These are phyloP conservation scores for Julus scandinavius DNA, from an alignment of 2,888 invertebrate species.

Conservation along the genomic window DNA sequence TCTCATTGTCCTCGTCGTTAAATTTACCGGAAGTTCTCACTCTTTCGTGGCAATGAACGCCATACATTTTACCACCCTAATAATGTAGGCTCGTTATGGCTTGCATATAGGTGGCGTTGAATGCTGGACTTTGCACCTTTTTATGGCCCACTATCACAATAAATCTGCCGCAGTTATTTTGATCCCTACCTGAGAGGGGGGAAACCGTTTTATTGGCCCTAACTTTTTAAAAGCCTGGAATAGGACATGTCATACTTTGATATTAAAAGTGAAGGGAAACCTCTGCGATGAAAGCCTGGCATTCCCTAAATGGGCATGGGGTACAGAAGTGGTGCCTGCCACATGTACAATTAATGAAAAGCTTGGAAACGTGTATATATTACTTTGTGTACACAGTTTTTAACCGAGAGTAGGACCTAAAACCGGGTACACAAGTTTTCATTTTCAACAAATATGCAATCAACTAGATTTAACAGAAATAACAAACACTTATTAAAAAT, in stretches of 20 bases:
- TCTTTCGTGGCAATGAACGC: background rate
- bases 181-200: conserved; percentile 31
- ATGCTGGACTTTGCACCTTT: conserved; percentile 30
- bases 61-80: background rate
- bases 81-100: background rate
- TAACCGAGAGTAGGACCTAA: too few relatives aligned
- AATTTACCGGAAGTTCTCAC: background rate
- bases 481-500: too few relatives aligned
- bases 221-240: background rate
- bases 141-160: background rate
- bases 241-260: conserved; percentile 8
- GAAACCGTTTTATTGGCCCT: conserved; percentile 2
- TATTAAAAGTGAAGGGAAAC: conserved; percentile 19
- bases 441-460: too few relatives aligned
- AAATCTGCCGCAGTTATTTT: conserved; percentile 35
- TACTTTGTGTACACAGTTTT: too few relatives aligned
- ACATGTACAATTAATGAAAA: background rate
- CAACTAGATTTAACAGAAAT: too few relatives aligned
- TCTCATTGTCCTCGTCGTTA: background rate
- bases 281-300: background rate
- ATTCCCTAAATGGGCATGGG: background rate
- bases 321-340: background rate
- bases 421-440: too few relatives aligned
- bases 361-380: background rate
- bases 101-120: conserved; percentile 22